These are phyloP conservation scores for Chondrilla cf. caribensis DNA, from an alignment of 37 sponge, comb jelly and placozoan species.

Conservation along the genomic window DNA sequence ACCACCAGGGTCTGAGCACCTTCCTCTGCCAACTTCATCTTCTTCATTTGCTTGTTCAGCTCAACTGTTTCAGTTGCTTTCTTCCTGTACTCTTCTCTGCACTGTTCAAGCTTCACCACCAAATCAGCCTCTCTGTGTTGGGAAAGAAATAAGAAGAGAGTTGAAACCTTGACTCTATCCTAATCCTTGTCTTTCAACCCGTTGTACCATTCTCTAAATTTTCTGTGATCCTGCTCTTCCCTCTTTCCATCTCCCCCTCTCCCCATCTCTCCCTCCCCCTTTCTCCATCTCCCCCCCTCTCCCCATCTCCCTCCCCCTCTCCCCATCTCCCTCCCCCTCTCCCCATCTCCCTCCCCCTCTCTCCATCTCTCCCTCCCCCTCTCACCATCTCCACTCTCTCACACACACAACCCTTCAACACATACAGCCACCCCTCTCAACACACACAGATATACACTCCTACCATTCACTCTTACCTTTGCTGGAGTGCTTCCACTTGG, in stretches of 20 bases:
- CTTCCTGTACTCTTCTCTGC: slow-evolving; percentile 19
- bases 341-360: too few relatives aligned
- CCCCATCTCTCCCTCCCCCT: too few relatives aligned
- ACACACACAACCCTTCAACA: background rate
- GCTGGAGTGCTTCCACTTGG: background rate
- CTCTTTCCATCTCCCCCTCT: too few relatives aligned
- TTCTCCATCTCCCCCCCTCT: too few relatives aligned
- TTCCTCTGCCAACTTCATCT: background rate
- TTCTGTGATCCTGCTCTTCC: too few relatives aligned
- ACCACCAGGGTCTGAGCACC: background rate
- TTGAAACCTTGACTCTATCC: too few relatives aligned
- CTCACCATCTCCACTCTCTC: background rate
- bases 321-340: too few relatives aligned
- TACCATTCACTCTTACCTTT: background rate
- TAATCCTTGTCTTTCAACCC: too few relatives aligned
- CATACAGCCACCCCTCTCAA: background rate
- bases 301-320: too few relatives aligned
- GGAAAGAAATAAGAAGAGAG: background rate
- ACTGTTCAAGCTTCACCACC: background rate
- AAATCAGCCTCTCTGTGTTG: background rate
- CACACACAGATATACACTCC: background rate
- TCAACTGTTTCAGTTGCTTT: slow-evolving; percentile 17
- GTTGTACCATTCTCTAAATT: too few relatives aligned
- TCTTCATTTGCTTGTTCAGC: slow-evolving; percentile 7
- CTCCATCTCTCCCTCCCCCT: too few relatives aligned